Percentiles rank a stretch among this genome's conserved stretches.
Evolutionary conservation across 2,888 invertebrate species (phyloP).

Genomic region (Diachrysia chrysitis): DNA sequence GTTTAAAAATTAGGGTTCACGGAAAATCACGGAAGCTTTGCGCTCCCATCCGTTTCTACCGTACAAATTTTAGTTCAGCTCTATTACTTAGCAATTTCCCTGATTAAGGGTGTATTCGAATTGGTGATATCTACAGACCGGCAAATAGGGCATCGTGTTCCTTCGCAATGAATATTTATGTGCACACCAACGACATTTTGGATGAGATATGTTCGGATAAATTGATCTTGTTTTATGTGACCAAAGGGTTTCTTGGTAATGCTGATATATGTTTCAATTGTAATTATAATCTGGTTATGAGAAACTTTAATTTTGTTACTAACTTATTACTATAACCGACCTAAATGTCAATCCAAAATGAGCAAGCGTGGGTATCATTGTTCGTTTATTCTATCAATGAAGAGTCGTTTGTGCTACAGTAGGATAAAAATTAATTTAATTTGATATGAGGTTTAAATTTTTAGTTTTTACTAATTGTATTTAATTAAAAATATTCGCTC

Average conservation of each 20-base stretch:
- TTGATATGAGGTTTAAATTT: too few species aligned
- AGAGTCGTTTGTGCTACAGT: too few species aligned
- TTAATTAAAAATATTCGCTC: too few species aligned
- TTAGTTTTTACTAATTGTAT: too few species aligned
- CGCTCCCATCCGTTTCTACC: conserved; percentile 68
- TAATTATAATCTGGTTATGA: neutral
- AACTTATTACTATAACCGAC: neutral
- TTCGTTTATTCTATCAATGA: neutral
- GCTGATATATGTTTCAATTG: neutral
- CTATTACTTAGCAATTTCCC: conserved; percentile 82
- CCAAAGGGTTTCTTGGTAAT: conserved; percentile 16
- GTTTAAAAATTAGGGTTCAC: conserved; percentile 50
- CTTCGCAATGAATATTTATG: conserved; percentile 80
- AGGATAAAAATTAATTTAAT: too few species aligned
- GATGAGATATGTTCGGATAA: conserved; percentile 61
- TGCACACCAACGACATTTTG: conserved; percentile 72
- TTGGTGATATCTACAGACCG: conserved; percentile 74
- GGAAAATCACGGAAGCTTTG: conserved; percentile 65
- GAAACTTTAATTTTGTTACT: neutral
- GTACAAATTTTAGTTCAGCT: conserved; percentile 79
- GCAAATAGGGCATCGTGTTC: conserved; percentile 81
- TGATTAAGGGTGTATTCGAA: conserved; percentile 79
- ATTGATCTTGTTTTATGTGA: conserved; percentile 58
- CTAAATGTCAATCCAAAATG: neutral
- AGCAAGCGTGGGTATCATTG: neutral